These are phyloP conservation scores for Rhinoderma darwinii DNA, from an alignment of 2,113 vertebrate genomes.

Conservation along the genomic window DNA sequence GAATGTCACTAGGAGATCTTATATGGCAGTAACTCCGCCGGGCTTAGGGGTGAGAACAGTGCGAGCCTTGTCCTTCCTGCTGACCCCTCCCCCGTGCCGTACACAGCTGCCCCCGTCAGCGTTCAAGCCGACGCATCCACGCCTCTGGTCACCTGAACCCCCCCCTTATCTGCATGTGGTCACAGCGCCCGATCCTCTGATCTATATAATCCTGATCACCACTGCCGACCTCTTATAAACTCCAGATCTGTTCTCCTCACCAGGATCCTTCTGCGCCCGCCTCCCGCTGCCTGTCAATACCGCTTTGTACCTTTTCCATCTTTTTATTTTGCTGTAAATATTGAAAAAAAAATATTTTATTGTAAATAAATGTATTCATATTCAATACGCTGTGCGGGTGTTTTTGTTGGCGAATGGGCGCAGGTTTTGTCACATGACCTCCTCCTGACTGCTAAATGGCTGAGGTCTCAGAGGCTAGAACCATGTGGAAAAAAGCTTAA, in stretches of 20 bases:
- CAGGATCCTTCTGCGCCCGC: conserved; percentile 9
- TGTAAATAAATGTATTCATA: conserved; percentile 78
- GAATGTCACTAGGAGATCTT: too few species aligned
- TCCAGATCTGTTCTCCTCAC: background rate
- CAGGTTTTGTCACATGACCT: background rate
- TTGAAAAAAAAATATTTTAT: conserved; percentile 67
- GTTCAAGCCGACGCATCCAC: too few species aligned
- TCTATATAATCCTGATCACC: background rate
- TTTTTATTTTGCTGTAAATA: conserved; percentile 74
- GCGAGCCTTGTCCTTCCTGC: too few species aligned
- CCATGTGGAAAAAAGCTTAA: too few species aligned
- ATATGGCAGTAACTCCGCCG: too few species aligned
- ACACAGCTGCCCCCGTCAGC: too few species aligned
- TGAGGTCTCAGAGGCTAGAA: too few species aligned
- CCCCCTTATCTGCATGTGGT: background rate
- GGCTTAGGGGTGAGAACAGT: too few species aligned
- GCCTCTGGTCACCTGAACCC: background rate
- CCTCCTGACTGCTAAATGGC: too few species aligned
- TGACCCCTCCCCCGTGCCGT: too few species aligned
- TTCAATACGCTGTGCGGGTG: background rate
- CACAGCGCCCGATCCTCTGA: background rate
- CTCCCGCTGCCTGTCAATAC: background rate
- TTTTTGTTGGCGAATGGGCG: background rate
- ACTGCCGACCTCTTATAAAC: background rate
- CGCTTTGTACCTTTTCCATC: conserved; percentile 18